Base-by-base conservation (phyloP, 2,888 invertebrate genomes). In the Cynaeus angustus region DNA sequence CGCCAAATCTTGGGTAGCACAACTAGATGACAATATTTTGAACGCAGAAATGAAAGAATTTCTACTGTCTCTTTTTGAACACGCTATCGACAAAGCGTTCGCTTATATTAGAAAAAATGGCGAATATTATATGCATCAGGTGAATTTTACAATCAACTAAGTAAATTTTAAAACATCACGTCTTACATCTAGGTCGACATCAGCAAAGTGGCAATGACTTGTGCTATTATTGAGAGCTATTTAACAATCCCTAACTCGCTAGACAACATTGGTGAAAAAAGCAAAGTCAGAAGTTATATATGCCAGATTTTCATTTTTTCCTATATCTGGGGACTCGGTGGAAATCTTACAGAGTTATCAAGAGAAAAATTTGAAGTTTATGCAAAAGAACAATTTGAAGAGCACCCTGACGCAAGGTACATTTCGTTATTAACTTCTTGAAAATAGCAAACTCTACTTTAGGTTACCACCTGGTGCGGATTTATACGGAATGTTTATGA, bases 291-390 rank as follows among this genome's bases (percentile, higher is more conserved):
- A 77, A 85, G 86, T 3, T 89, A 94, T 73, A 82, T 96, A 0
- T 89, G 89, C 1, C 93, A 95, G 79, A 89, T 92, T 21, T 97
- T 96, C 80, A 86, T 94, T 28, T 95, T 95, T 86, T 89, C 92
- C 52, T 94, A 93, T 78, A 84, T 95, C 0, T 97, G 97, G 97
- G 88, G 92, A 1, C 84, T 96, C 13, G 95, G 95, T n/a, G 96
- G 96, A 0, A 96, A 96, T 82, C 88, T 95, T 2, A 83, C 88
- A 1, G 95, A 96, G 71, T 79, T 83, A 0, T 90, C 92, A 64
- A 89, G 93, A 76, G 89, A 90, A 56, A 83, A 86, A 3, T 92
- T 94, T 75, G 96, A 96, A 80, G 86, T 88, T 7, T 88, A 89
- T 75, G 87, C 94, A 58, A 88, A 90, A 74, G 86, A 89, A 12